Percentiles rank a stretch among this genome's conserved stretches.
Conservation (phyloP, 2,888 invertebrate species). For the Melikaiella ostensackeni region DNA sequence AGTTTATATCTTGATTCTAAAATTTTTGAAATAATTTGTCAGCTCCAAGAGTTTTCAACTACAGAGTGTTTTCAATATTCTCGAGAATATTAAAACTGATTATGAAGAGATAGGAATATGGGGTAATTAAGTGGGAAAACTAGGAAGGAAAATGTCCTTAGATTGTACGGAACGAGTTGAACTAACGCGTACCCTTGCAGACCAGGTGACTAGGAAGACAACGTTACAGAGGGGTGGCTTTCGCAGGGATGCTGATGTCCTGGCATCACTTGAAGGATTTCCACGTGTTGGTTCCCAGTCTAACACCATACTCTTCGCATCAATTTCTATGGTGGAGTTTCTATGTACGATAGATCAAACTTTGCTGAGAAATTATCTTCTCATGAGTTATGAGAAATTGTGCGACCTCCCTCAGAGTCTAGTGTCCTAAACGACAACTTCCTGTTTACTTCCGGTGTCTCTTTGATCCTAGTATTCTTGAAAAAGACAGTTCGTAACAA, state of each 20-base stretch:
- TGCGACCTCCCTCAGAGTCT: slow-evolving; percentile 61
- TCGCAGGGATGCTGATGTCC: slow-evolving; percentile 60
- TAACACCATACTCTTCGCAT: slow-evolving; percentile 47
- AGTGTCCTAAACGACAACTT: slow-evolving; percentile 63
- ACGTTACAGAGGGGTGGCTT: slow-evolving; percentile 43
- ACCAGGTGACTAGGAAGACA: slow-evolving; percentile 61
- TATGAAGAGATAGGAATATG: neutral
- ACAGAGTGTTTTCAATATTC: too few species aligned
- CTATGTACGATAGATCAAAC: slow-evolving; percentile 1
- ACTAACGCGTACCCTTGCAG: slow-evolving; percentile 51
- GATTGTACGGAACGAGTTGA: slow-evolving; percentile 50
- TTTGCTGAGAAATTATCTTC: neutral
- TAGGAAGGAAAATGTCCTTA: slow-evolving; percentile 36
- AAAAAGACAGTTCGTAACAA: too few species aligned
- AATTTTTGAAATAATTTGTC: neutral
- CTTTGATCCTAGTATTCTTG: neutral
- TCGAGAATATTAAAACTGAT: neutral
- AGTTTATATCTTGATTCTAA: neutral
- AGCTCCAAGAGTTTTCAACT: neutral
- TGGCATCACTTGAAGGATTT: slow-evolving; percentile 59
- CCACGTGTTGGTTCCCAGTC: slow-evolving; percentile 64
- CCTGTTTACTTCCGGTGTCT: slow-evolving; percentile 65
- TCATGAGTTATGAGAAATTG: neutral
- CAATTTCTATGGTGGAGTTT: slow-evolving; percentile 8
- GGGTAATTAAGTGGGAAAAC: slow-evolving; percentile 9